A percentile compares a stretch with the other conserved stretches of the same genome.
Conservation (phyloP, 1,140 invertebrate species). For the Apis laboriosa region DNA sequence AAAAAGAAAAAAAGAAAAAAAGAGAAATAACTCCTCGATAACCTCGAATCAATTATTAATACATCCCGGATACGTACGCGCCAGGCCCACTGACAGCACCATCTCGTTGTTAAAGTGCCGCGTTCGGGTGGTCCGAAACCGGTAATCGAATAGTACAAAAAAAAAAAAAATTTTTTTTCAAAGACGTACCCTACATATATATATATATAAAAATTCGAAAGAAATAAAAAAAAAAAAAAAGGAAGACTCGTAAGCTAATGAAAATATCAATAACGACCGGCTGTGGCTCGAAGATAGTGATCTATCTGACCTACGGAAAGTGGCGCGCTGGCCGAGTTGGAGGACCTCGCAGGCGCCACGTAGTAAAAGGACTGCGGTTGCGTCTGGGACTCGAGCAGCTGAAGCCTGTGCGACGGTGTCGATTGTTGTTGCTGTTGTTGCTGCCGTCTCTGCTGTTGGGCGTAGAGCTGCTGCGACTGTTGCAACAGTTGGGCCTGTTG, state of each 20-base stretch:
- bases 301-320: slow-evolving; percentile 87
- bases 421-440: slow-evolving; percentile 84
- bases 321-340: slow-evolving; percentile 60
- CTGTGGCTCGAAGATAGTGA: slow-evolving; percentile 86
- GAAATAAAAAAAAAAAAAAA: background rate
- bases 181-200: background rate
- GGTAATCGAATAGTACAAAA: background rate
- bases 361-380: slow-evolving; percentile 85
- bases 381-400: slow-evolving; percentile 74
- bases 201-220: slow-evolving; percentile 12
- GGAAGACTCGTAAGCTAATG: background rate
- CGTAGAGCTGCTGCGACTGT: slow-evolving; percentile 88
- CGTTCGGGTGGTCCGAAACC: background rate
- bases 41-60: background rate
- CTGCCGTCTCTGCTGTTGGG: slow-evolving; percentile 85
- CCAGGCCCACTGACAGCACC: slow-evolving; percentile 19
- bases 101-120: slow-evolving; percentile 9
- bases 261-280: slow-evolving; percentile 46
- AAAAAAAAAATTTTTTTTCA: background rate
- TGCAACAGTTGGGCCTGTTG: slow-evolving; percentile 86
- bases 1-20: background rate
- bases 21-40: background rate
- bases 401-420: slow-evolving; percentile 75
- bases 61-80: background rate
- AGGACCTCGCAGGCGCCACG: slow-evolving; percentile 74